A percentile compares a stretch with the other conserved stretches of the same genome.
These are phyloP conservation scores for Nephrotoma guestfalica DNA, from an alignment of 2,888 invertebrate genomes.

Conservation along the genomic window DNA sequence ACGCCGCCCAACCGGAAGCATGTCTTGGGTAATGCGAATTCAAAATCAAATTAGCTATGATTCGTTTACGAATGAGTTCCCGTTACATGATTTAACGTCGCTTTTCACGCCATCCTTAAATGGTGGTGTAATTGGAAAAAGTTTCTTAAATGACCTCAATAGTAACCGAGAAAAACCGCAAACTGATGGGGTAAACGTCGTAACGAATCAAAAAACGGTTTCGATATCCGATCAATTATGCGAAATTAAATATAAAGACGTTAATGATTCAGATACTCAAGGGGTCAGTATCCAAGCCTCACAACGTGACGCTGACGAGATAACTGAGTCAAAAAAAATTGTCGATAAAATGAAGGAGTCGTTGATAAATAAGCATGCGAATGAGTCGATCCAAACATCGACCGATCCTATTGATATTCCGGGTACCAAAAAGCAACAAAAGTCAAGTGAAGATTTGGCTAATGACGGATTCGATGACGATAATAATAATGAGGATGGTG, in stretches of 20 bases:
- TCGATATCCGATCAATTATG: conserved; percentile 1
- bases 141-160: background rate
- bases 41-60: conserved; percentile 62
- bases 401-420: conserved; percentile 50
- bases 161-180: background rate
- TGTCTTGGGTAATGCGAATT: conserved; percentile 84
- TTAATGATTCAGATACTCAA: background rate
- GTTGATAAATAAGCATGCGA: background rate
- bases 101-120: conserved; percentile 48
- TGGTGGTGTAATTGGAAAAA: conserved; percentile 27
- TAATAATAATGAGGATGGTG: conserved; percentile 18
- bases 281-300: background rate
- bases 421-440: conserved; percentile 36
- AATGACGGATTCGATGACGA: conserved; percentile 36
- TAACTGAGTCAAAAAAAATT: background rate
- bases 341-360: background rate
- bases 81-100: conserved; percentile 40
- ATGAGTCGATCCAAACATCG: background rate
- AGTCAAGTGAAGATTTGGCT: conserved; percentile 27
- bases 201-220: background rate
- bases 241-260: background rate
- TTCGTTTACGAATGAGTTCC: conserved; percentile 30
- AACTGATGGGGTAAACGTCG: background rate
- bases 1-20: conserved; percentile 79
- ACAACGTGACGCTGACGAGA: background rate